These are phyloP conservation scores for Silurus meridionalis DNA, from an alignment of 2,113 vertebrate genomes.

Conservation along the genomic window DNA sequence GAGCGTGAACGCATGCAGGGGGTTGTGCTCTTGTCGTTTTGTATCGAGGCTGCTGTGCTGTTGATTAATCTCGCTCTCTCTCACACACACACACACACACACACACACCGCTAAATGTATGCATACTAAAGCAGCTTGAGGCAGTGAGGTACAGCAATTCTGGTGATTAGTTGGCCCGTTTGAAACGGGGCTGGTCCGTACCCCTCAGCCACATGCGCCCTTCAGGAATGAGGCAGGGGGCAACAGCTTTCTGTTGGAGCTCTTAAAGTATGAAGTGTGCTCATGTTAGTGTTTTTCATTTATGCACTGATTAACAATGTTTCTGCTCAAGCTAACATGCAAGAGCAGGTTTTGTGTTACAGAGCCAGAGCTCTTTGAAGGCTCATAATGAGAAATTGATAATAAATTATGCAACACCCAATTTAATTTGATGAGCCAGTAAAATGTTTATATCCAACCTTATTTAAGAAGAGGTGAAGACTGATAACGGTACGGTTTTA, in stretches of 20 bases:
- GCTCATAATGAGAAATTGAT: background rate
- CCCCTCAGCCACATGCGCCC: slow-evolving; percentile 20
- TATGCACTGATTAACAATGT: background rate
- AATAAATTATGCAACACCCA: background rate
- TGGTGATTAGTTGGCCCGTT: slow-evolving; percentile 41
- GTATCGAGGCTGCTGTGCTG: slow-evolving; percentile 5
- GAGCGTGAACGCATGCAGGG: slow-evolving; percentile 6
- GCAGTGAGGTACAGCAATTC: slow-evolving; percentile 24
- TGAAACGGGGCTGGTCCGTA: background rate
- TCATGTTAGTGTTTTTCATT: background rate
- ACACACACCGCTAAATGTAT: slow-evolving; percentile 25
- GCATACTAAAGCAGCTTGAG: slow-evolving; percentile 28
- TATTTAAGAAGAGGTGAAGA: background rate
- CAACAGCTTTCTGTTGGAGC: background rate
- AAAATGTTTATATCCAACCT: background rate
- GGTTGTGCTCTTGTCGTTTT: slow-evolving; percentile 21
- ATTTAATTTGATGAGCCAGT: background rate
- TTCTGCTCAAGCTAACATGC: background rate
- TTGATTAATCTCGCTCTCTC: slow-evolving; percentile 37
- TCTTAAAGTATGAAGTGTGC: background rate
- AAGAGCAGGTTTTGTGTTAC: background rate
- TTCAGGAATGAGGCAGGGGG: slow-evolving; percentile 14
- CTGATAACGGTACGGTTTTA: background rate
- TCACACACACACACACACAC: background rate
- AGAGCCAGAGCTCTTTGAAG: background rate